Conservation (phyloP, 2,113 vertebrate species). For the Microcebus griseorufus region DNA sequence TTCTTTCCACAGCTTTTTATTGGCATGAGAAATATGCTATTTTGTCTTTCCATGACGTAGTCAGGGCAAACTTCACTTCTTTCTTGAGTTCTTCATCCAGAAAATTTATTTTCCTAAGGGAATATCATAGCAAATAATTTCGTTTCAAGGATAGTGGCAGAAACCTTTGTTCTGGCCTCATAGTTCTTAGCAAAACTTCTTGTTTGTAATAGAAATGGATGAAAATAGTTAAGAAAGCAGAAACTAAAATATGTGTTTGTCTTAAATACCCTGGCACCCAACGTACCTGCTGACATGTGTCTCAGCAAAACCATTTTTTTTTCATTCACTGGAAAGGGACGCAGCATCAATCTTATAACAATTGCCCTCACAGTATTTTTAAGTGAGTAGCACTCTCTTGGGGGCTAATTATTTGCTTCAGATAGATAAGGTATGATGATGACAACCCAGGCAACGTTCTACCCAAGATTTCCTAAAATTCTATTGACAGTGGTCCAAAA, state of each 20-base stretch:
- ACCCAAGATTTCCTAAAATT: neutral
- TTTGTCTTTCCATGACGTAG: neutral
- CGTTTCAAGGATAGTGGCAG: neutral
- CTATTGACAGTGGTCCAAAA: too few species aligned
- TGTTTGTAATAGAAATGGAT: neutral
- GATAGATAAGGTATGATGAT: neutral
- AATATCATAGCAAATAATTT: constrained; percentile 16
- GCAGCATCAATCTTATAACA: neutral
- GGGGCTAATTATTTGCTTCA: neutral
- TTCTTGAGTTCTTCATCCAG: neutral
- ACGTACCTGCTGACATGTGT: neutral
- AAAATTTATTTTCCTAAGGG: constrained; percentile 23
- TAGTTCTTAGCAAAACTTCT: neutral
- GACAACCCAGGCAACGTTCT: neutral
- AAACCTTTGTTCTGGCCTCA: neutral
- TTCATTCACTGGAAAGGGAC: neutral
- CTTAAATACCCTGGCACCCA: neutral
- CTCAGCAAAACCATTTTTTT: neutral
- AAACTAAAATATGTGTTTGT: neutral
- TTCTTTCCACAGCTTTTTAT: neutral
- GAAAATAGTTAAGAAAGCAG: neutral
- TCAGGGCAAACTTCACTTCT: neutral
- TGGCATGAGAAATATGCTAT: neutral
- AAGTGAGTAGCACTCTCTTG: neutral
- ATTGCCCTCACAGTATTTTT: neutral